Evolutionary conservation across 2,888 invertebrate species (phyloP).

Genomic region (Synanthedon tipuliformis): DNA sequence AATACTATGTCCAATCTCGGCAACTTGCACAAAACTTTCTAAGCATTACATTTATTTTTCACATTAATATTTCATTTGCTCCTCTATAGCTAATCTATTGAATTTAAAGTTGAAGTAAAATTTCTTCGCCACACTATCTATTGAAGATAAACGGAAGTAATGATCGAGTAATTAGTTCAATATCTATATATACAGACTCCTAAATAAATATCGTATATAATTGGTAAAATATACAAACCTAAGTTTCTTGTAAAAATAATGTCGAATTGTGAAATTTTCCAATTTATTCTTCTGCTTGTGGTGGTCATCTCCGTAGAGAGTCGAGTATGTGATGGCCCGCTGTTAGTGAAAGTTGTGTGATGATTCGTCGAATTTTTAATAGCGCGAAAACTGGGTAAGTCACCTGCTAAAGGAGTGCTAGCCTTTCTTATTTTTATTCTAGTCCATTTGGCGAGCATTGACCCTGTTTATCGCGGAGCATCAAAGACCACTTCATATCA

Average conservation of each 20-base stretch:
- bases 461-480: slow-evolving; percentile 26
- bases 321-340: slow-evolving; percentile 14
- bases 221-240: not conserved
- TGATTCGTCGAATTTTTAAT: slow-evolving; percentile 64
- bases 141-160: no score
- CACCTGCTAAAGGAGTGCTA: slow-evolving; percentile 50
- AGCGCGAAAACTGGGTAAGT: slow-evolving; percentile 58
- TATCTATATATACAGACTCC: not conserved
- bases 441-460: slow-evolving; percentile 51
- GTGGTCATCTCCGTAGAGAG: slow-evolving; percentile 5
- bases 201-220: no score
- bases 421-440: slow-evolving; percentile 59
- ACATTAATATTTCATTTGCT: slow-evolving; percentile 66
- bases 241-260: slow-evolving; percentile 1
- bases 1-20: slow-evolving; percentile 53
- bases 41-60: slow-evolving; percentile 64
- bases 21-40: slow-evolving; percentile 61
- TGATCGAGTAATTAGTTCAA: no score
- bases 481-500: not conserved
- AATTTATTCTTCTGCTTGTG: not conserved
- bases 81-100: slow-evolving; percentile 37
- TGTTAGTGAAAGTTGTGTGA: slow-evolving; percentile 63
- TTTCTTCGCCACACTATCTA: slow-evolving; percentile 12
- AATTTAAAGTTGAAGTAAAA: slow-evolving; percentile 18
- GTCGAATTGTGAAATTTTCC: not conserved